Percentiles rank a stretch among this genome's conserved stretches.
Evolutionary conservation across 2,797 vertebrate species (phyloP).

Genomic region (Eulemur mongoz): DNA sequence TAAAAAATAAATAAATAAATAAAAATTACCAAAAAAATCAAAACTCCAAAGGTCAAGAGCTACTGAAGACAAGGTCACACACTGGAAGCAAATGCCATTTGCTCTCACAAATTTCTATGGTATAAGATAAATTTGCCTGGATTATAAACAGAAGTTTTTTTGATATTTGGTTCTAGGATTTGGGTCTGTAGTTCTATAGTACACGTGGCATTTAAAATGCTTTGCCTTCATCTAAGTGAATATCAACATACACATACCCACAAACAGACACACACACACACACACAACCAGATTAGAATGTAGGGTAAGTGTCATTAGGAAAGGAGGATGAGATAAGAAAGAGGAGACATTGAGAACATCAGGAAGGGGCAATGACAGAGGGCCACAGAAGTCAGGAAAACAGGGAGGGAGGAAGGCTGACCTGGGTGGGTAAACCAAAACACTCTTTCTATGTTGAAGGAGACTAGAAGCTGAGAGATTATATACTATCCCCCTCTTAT

Average conservation of each 20-base stretch:
- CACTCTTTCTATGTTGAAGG: not conserved
- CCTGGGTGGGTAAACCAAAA: not conserved
- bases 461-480: not conserved
- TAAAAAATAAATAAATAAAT: not conserved
- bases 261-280: not conserved
- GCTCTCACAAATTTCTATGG: not conserved
- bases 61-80: not conserved
- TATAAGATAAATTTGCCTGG: not conserved
- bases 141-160: not conserved
- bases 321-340: not conserved
- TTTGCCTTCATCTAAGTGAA: not conserved
- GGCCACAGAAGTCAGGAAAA: not conserved
- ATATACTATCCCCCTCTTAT: too few relatives aligned
- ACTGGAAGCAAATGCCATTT: not conserved
- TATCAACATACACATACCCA: not conserved
- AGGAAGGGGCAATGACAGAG: not conserved
- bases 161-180: not conserved
- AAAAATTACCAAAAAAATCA: not conserved
- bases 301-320: not conserved
- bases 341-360: not conserved
- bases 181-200: not conserved
- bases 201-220: not conserved
- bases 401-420: rapidly evolving
- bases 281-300: not conserved
- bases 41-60: not conserved